Percentiles rank a stretch among this genome's conserved stretches.
Evolutionary conservation across 1,140 invertebrate species (phyloP).

Genomic region (Drosophila punjabiensis): DNA sequence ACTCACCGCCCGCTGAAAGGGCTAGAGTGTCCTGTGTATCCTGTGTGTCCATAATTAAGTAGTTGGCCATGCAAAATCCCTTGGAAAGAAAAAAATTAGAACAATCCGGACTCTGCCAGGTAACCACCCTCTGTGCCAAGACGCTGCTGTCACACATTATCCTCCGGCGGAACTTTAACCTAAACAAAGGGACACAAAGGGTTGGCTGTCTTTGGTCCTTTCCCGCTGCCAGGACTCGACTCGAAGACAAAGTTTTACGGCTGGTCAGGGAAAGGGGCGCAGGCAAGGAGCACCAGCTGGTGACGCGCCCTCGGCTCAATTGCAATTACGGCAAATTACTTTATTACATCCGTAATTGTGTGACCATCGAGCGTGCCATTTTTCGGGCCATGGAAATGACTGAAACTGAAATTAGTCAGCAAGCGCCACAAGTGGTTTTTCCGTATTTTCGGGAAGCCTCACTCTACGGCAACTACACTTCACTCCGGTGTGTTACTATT

Average conservation of each 20-base stretch:
- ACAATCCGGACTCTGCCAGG: constrained; percentile 27
- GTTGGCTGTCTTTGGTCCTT: constrained; percentile 17
- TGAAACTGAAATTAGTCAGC: constrained; percentile 58
- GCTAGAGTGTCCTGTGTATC: constrained; percentile 31
- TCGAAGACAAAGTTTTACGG: constrained; percentile 50
- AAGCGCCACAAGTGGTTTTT: constrained; percentile 82
- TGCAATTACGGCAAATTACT: constrained; percentile 85
- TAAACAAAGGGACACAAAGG: constrained; percentile 61
- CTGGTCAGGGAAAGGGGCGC: constrained; percentile 5
- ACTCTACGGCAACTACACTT: neutral
- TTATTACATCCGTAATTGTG: constrained; percentile 85
- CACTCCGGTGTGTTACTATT: constrained; percentile 10
- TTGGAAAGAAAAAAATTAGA: constrained; percentile 68
- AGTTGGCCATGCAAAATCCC: constrained; percentile 70
- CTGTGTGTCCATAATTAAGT: constrained; percentile 69
- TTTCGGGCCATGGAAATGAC: constrained; percentile 51
- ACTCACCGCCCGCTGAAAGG: constrained; percentile 74
- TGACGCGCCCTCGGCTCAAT: constrained; percentile 71
- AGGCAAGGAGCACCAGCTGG: constrained; percentile 31
- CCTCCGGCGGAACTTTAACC: constrained; percentile 46
- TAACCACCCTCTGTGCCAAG: constrained; percentile 75
- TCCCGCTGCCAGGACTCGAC: constrained; percentile 1
- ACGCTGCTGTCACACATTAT: constrained; percentile 78
- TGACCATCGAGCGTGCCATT: constrained; percentile 84
- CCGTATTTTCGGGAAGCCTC: constrained; percentile 5